Base-by-base conservation (phyloP, 2,113 vertebrate genomes). In the Poeciliopsis prolifica region DNA sequence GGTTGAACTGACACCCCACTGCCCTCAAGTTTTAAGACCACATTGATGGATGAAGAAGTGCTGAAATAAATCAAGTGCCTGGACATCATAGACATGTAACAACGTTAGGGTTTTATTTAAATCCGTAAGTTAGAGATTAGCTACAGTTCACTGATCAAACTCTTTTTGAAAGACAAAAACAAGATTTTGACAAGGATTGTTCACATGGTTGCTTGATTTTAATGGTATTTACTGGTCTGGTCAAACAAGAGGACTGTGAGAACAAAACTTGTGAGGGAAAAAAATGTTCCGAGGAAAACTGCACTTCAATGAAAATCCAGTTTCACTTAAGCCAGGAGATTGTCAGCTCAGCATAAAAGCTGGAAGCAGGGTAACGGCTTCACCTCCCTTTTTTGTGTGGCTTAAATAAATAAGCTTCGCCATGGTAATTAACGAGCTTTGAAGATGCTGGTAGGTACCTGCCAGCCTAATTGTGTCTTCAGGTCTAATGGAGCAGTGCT, bases 241-340 rank as follows among this genome's bases (percentile, higher is more conserved):
- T 9, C 19, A 40, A 40, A 66, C 26, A 28, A 61, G 29, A 54
- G 1, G 2, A 71, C 14, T 65, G 30, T 30, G 31, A 19, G 11
- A 54, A 26, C 13, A 35, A 60, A 42, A 26, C 22, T 3, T 66
- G 37, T 9, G 4, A 42, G 19, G 12, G 3, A 30, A 30, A 40
- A 31, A 75, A n/a, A 30, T n/a, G n/a, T 17, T 29, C 33, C 3
- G 31, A 62, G 14, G 15, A 40, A 64, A 62, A 31, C 58, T 33
- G n/a, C 15, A 78, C 24, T 62, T 68, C 31, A n/a, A 1, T 51
- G 28, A 0, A 78, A n/a, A 51, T 73, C 5, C 68, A 11, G 12
- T 73, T 68, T 68, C 51, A 2, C 77, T 68, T 61, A 35, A 71
- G 24, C 24, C 54, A 61, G 54, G 14, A 71, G 33, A 37, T 35